Conservation (phyloP, 2,888 invertebrate species). For the Arge pagana region DNA sequence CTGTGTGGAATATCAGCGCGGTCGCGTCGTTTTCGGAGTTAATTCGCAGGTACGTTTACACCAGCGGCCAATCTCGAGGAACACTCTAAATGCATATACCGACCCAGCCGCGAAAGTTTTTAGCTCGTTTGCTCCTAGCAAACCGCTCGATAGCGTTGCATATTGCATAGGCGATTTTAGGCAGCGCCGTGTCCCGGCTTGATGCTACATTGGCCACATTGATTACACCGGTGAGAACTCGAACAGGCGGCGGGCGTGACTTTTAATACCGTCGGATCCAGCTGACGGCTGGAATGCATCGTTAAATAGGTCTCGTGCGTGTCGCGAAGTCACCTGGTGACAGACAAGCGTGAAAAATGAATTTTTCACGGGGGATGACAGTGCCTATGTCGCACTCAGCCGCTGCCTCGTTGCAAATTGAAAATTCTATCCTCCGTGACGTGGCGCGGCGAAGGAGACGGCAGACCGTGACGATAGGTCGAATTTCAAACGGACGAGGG, state of each 20-base stretch:
- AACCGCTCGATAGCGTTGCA: constrained; percentile 14
- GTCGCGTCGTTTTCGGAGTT: not conserved
- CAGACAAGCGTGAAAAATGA: constrained; percentile 16
- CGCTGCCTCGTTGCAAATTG: constrained; percentile 6
- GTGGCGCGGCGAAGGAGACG: not conserved
- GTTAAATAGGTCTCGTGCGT: constrained; percentile 9
- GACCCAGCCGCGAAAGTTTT: not conserved
- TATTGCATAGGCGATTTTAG: constrained; percentile 16
- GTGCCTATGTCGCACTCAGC: too few relatives aligned
- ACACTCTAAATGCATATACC: constrained; percentile 13
- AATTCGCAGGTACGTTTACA: constrained; percentile 7
- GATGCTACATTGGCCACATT: not conserved
- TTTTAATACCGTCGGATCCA: not conserved
- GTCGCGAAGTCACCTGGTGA: constrained; percentile 3
- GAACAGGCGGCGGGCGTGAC: not conserved
- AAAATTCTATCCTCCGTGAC: constrained; percentile 2
- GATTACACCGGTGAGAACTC: constrained; percentile 1
- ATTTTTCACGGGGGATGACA: constrained; percentile 10
- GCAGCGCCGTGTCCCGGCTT: not conserved
- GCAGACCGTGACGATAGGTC: not conserved
- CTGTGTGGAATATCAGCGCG: too few relatives aligned
- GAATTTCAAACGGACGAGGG: too few relatives aligned
- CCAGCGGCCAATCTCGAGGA: constrained; percentile 3
- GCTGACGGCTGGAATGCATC: not conserved
- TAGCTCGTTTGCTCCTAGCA: not conserved